Conservation (phyloP, 35 echinoderm and acorn worm species). For the Ophiothrix spiculata region DNA sequence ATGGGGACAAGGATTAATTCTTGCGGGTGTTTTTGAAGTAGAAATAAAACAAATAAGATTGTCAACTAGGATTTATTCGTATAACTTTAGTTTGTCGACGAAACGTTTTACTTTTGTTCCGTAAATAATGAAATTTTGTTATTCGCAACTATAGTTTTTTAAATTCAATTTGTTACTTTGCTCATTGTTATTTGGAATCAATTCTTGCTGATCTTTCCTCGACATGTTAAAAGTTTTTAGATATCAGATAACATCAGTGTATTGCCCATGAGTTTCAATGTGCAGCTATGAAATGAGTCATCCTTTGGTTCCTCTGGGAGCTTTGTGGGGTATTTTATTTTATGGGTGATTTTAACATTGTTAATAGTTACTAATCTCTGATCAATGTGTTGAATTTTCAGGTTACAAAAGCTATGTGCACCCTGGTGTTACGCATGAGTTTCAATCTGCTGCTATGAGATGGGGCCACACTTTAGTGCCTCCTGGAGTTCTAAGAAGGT, state of each 20-base stretch:
- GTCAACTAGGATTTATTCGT: too few species aligned
- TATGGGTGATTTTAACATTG: neutral
- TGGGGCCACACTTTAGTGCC: constrained; percentile 90
- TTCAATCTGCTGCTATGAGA: constrained; percentile 97
- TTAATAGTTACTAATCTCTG: neutral
- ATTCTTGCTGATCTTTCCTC: too few species aligned
- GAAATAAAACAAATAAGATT: too few species aligned
- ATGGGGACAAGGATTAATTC: too few species aligned
- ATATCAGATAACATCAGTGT: neutral
- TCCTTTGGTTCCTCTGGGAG: neutral
- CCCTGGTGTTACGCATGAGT: constrained; percentile 87
- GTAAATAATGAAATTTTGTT: too few species aligned
- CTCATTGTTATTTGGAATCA: too few species aligned
- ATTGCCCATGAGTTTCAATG: neutral
- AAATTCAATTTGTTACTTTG: too few species aligned
- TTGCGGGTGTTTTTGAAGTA: too few species aligned
- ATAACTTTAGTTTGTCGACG: too few species aligned
- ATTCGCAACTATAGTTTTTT: too few species aligned
- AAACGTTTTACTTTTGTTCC: too few species aligned
- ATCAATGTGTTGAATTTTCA: constrained; percentile 34
- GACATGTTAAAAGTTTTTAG: too few species aligned
- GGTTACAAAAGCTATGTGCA: constrained; percentile 90
- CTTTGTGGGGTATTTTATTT: neutral
- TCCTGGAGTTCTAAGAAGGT: constrained; percentile 90
- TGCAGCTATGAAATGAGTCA: neutral